Base-by-base conservation (phyloP, 2,888 invertebrate species). In the Mesorhabditis sp. region DNA sequence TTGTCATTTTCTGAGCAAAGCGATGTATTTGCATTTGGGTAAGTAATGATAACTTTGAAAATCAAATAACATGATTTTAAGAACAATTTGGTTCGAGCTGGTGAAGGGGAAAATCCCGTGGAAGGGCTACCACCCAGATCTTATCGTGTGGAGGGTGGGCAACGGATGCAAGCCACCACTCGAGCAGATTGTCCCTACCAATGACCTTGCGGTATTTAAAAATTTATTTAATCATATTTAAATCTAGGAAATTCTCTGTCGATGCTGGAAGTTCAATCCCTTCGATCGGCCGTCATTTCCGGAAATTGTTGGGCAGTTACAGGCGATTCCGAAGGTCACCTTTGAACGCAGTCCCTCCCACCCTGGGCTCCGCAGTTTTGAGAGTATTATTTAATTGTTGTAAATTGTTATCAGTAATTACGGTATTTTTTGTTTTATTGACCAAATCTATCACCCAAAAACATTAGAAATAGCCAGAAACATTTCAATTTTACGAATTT, bases 11-110 rank as follows among this genome's bases (percentile, higher is more conserved):
- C 93, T 68, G 92, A 91, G 86, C 90, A 91, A 71, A 94, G 95
- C 3, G 98, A 99, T 87, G 92, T 97, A 45, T 98, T 94, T 88
- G 95, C 98, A 62, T 98, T 98, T 88, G 97, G 95, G 93, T 94
- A 87, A 87, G 89, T 88, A 45, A 43, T 41, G 4, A 42, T 15
- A 43, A 43, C 10, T 13, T 42, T 42, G 2, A 10, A 13, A 5
- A 15, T 65, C 1, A 64, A 69, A 62, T 10, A 41, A 4, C 2
- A 42, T 28, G 42, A 42, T 70, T 74, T 65, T 50, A 75, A 73
- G 28, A 42, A 70, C 71, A 4, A 63, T 75, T 7, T 75, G 75
- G 75, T 75, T 62, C 87, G 98, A 98, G 88, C 88, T 98, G 71
- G 89, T 83, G 15, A 77, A 80, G 4, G 68, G 67, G 41, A 66